A percentile compares a stretch with the other conserved stretches of the same genome.
These are phyloP conservation scores for Pterois miles DNA, from an alignment of 2,797 vertebrate genomes.

Conservation along the genomic window DNA sequence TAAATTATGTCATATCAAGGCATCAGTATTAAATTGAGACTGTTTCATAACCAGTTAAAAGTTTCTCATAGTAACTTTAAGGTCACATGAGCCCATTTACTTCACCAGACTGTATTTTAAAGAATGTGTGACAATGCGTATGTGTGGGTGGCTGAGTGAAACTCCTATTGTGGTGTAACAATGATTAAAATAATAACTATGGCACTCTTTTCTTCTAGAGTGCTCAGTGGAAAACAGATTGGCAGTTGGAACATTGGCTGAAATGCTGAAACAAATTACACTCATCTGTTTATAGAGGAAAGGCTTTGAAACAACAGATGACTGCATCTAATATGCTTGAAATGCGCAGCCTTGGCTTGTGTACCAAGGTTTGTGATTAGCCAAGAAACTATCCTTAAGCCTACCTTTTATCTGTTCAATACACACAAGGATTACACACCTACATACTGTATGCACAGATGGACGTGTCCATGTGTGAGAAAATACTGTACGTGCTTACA, in stretches of 20 bases:
- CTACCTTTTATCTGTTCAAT: conserved; percentile 12
- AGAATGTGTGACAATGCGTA: not conserved
- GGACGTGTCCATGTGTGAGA: not conserved
- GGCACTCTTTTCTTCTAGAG: not conserved
- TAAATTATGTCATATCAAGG: not conserved
- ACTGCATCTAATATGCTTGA: conserved; percentile 38
- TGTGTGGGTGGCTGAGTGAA: not conserved
- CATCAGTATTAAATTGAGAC: not conserved
- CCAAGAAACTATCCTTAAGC: conserved; percentile 15
- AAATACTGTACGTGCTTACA: not conserved
- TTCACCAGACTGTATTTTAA: not conserved
- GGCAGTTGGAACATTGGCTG: conserved; percentile 21
- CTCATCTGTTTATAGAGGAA: conserved; percentile 13
- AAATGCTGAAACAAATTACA: conserved; percentile 23
- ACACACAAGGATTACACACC: not conserved
- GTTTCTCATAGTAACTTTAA: not conserved
- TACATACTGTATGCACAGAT: not conserved
- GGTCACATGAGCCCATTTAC: not conserved
- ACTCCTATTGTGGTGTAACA: not conserved
- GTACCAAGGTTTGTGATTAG: conserved; percentile 5
- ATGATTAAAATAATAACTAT: conserved; percentile 8
- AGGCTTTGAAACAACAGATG: conserved; percentile 27
- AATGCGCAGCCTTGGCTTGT: not conserved
- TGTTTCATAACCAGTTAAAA: not conserved
- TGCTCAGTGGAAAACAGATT: conserved; percentile 16